These are phyloP conservation scores for Micromesistius poutassou DNA, from an alignment of 2,797 vertebrate genomes.

Conservation along the genomic window DNA sequence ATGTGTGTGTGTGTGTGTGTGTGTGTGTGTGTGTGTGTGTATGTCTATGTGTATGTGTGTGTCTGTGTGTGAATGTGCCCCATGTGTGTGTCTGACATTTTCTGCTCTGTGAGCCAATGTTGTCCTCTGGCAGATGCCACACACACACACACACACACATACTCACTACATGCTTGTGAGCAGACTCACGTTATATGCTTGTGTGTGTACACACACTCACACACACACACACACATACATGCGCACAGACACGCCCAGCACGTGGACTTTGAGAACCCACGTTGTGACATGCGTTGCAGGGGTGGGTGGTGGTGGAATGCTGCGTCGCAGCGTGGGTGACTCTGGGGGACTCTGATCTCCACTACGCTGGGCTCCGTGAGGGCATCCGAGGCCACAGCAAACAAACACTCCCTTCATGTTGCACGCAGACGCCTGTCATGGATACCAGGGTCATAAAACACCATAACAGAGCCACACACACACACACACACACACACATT, in stretches of 20 bases:
- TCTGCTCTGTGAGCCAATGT: neutral
- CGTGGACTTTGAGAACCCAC: neutral
- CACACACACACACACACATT: slow-evolving; percentile 8
- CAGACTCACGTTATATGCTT: neutral
- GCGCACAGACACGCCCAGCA: neutral
- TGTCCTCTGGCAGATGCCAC: neutral
- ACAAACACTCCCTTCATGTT: slow-evolving; percentile 63
- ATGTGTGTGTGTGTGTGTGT: slow-evolving; percentile 19
- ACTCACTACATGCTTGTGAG: neutral
- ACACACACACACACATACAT: neutral
- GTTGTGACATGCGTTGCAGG: neutral
- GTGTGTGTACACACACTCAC: too few species aligned
- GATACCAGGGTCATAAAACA: slow-evolving; percentile 68
- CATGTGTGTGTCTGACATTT: slow-evolving; percentile 1
- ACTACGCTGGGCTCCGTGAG: slow-evolving; percentile 37
- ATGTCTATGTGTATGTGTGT: slow-evolving; percentile 7
- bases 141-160: slow-evolving; percentile 13
- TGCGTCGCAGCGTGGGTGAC: slow-evolving; percentile 50
- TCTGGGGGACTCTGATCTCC: slow-evolving; percentile 49
- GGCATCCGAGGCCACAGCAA: slow-evolving; percentile 48
- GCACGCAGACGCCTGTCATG: slow-evolving; percentile 55
- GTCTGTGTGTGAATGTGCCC: slow-evolving; percentile 7
- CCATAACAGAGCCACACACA: slow-evolving; percentile 54
- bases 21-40: slow-evolving; percentile 4
- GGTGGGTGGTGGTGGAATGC: slow-evolving; percentile 58